Evolutionary conservation across 2,888 invertebrate species (phyloP).

Genomic region (Mimas tiliae): DNA sequence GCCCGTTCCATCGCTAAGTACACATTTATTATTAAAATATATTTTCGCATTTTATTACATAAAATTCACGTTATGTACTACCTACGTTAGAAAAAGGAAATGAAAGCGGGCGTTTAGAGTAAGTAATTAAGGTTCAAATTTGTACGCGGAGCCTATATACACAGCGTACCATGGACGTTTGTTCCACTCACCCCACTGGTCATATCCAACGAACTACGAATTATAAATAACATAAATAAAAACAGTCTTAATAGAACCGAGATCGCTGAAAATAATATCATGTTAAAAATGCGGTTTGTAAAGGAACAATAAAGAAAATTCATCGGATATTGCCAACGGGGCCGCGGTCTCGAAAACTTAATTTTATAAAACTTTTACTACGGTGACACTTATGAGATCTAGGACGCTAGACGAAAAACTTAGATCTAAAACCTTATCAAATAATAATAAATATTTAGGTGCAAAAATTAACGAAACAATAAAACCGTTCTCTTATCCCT

Average conservation of each 20-base stretch:
- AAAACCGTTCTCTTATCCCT: slow-evolving; percentile 65
- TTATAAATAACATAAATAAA: slow-evolving; percentile 50
- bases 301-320: slow-evolving; percentile 39
- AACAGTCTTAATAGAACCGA: slow-evolving; percentile 38
- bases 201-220: slow-evolving; percentile 49
- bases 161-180: slow-evolving; percentile 85
- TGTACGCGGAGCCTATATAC: slow-evolving; percentile 83
- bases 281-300: slow-evolving; percentile 36
- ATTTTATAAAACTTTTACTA: slow-evolving; percentile 73
- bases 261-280: slow-evolving; percentile 37
- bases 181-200: slow-evolving; percentile 66
- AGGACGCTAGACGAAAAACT: slow-evolving; percentile 80
- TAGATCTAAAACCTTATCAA: slow-evolving; percentile 74
- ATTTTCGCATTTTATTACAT: slow-evolving; percentile 84
- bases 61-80: slow-evolving; percentile 85
- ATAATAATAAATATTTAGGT: slow-evolving; percentile 78
- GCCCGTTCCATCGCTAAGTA: slow-evolving; percentile 81
- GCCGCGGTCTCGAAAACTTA: slow-evolving; percentile 76
- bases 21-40: slow-evolving; percentile 85
- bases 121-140: slow-evolving; percentile 79
- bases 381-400: slow-evolving; percentile 81
- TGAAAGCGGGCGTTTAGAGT: slow-evolving; percentile 78
- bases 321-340: slow-evolving; percentile 59
- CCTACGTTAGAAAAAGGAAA: slow-evolving; percentile 81
- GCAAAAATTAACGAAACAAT: slow-evolving; percentile 66